Base-by-base conservation (phyloP, 2,113 vertebrate genomes). In the Cariama cristata region DNA sequence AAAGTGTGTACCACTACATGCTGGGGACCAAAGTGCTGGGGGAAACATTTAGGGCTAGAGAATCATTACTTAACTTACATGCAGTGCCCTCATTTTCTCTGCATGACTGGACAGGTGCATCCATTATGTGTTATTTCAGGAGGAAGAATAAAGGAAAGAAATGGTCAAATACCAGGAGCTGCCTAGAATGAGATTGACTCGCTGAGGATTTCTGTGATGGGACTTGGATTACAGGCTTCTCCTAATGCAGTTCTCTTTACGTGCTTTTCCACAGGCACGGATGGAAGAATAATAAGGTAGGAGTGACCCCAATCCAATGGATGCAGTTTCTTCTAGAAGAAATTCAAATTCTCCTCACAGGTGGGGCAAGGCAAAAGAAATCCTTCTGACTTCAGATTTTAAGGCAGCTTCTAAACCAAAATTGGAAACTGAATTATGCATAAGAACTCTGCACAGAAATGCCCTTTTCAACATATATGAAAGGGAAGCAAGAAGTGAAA, bases 61-160 rank as follows among this genome's bases (percentile, higher is more conserved):
- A 95, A 88, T 94, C 81, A 94, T 95, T 96, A 96, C 68, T 97
- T 96, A 96, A 95, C 80, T 95, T 94, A 86, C 86, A 94, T 30
- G 83, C 45, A 93, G 84, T 71, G 28, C 55, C 55, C 64, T 97
- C 76, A 95, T 97, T 97, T 97, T 95, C 73, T 93, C 75, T 63
- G 85, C 38, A 52, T 56, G 55, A 88, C 83, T 95, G 68, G 74
- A 96, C 91, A 97, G 91, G 38, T 96, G 74, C 86, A 93, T 94
- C 94, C 94, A 94, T 97, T 96, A 92, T 72, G 76, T 92, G 75
- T 75, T 96, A 95, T 95, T 97, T 98, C 85, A 86, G 45, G 23
- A 85, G 82, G 74, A 95, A 95, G 83, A 83, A 94, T 58, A 81
- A 97, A 96, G 60, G 94, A 95, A 96, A 95, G 86, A 86, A 96